Evolutionary conservation across 2,888 invertebrate genomes (phyloP).

Genomic region (Busseola fusca): DNA sequence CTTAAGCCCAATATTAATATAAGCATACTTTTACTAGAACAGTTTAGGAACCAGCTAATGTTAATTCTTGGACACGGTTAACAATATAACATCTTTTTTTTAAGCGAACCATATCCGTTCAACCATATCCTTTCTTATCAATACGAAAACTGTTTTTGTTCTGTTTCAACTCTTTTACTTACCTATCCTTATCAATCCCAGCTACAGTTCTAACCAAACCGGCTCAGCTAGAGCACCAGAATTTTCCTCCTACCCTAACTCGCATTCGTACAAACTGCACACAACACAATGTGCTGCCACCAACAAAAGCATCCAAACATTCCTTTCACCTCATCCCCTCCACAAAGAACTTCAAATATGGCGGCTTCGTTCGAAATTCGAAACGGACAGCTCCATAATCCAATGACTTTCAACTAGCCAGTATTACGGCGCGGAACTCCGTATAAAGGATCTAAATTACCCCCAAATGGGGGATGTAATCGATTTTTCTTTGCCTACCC

Average conservation of each 20-base stretch:
- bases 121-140: too few species aligned
- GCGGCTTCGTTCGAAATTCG: constrained; percentile 32
- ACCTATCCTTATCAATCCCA: not conserved
- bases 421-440: constrained; percentile 29
- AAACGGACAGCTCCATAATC: constrained; percentile 45
- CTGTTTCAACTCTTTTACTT: too few species aligned
- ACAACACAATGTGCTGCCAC: not conserved
- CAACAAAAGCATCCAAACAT: constrained; percentile 20
- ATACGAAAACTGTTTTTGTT: not conserved
- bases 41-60: not conserved
- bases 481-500: constrained; percentile 58
- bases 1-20: not conserved
- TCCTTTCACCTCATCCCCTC: not conserved
- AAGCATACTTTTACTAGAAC: not conserved
- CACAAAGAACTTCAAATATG: constrained; percentile 42
- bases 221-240: not conserved
- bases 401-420: constrained; percentile 47
- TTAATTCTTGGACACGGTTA: too few species aligned
- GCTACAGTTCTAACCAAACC: not conserved
- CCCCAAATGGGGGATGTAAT: constrained; percentile 54
- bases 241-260: not conserved
- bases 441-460: constrained; percentile 54
- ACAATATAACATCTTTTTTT: not conserved
- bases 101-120: too few species aligned
- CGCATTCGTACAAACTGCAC: constrained; percentile 2